These are phyloP conservation scores for Erythrolamprus reginae DNA, from an alignment of 2,113 vertebrate species.

Conservation along the genomic window DNA sequence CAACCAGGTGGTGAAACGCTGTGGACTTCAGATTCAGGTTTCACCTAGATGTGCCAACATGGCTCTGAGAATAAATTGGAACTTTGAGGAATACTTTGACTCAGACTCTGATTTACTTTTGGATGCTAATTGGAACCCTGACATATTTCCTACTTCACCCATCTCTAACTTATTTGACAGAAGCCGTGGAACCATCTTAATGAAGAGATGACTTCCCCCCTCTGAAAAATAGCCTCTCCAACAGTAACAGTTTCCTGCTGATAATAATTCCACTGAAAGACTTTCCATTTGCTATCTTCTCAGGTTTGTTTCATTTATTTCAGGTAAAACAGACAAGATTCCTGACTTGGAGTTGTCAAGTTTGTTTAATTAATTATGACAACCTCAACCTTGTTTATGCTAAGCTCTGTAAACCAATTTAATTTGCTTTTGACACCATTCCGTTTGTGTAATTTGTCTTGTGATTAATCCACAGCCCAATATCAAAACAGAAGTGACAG, in stretches of 20 bases:
- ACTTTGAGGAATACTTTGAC: no score
- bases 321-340: not conserved
- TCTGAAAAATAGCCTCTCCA: not conserved
- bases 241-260: not conserved
- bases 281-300: not conserved
- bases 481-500: slow-evolving; percentile 17
- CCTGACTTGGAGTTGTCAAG: not conserved
- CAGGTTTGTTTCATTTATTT: not conserved
- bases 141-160: no score
- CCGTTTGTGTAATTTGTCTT: not conserved
- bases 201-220: not conserved
- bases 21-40: no score
- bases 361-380: slow-evolving; percentile 21
- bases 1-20: no score
- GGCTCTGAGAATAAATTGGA: no score
- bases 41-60: no score
- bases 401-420: slow-evolving; percentile 13
- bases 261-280: not conserved
- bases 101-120: no score
- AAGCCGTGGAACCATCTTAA: not conserved
- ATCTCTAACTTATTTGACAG: not conserved
- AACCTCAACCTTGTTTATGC: slow-evolving; percentile 14
- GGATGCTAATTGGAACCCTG: no score
- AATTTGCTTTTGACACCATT: slow-evolving; percentile 9
- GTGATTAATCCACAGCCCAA: not conserved